Evolutionary conservation across 2,113 vertebrate species (phyloP), one percentile per base, ranked within the genome.

Genomic region (Malurus alboscapulatus): DNA sequence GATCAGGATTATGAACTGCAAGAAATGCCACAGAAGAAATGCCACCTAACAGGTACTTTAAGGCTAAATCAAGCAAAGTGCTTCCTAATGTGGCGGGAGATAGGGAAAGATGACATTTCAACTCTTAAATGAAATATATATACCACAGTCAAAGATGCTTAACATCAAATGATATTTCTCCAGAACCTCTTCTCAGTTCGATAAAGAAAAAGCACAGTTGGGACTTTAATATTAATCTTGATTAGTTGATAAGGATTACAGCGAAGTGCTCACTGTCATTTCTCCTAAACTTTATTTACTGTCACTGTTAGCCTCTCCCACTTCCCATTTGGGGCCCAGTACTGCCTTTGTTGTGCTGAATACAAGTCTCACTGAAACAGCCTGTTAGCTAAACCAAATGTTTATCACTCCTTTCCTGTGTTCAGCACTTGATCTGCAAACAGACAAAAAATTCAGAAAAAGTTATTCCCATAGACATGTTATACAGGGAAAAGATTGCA

Each of bases 61-160:
- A 88, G 55, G 42, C 68, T 69, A 92, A 67, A 92, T 65, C 65
- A 74, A 87, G 67, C 6, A 7, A 95, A 84, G 30, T 47, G 73
- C 57, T 95, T 94, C 82, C 55, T 5, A 61, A 87, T 40, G 83
- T 34, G 69, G 48, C 40, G 36, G 25, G 22, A 95, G 89, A 97
- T n/a, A 75, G 67, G 71, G 66, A 93, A 84, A 87, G 58, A 75
- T 84, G 88, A 62, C 44, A 68, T 95, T 95, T 96, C 68, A 87
- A 51, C 38, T 58, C 76, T 57, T 86, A 69, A 68, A 94, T 67
- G 72, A 96, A 97, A 96, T 88, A 66, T 88, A 95, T 73, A 66
- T 55, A 73, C 59, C 15, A 20, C 8, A 71, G n/a, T 63, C 67
- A 93, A 95, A 94, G 74, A 88, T 62, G 36, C 30, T 62, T 72